Evolutionary conservation across 2,797 vertebrate genomes (phyloP).

Genomic region (Pseudopleuronectes americanus): DNA sequence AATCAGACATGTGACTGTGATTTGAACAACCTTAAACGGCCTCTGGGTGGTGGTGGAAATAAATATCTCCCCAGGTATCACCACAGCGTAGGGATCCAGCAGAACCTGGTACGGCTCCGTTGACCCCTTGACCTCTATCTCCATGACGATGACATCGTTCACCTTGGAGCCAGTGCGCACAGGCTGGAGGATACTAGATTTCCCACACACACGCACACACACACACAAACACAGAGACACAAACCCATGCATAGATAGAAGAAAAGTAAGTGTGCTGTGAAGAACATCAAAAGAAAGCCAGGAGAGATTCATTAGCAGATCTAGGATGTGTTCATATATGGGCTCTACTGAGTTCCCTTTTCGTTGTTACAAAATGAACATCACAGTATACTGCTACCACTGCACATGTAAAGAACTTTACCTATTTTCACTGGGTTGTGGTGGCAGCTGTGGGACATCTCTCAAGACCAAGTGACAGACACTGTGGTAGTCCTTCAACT

Average conservation of each 20-base stretch:
- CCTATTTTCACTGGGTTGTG: slow-evolving; percentile 61
- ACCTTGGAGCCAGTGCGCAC: slow-evolving; percentile 51
- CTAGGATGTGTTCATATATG: too few relatives aligned
- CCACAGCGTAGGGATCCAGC: slow-evolving; percentile 89
- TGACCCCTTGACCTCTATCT: slow-evolving; percentile 91
- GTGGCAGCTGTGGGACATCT: slow-evolving; percentile 80
- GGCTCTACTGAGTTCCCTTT: too few relatives aligned
- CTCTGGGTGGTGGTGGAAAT: slow-evolving; percentile 83
- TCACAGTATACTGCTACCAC: background rate
- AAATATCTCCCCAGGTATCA: slow-evolving; percentile 89
- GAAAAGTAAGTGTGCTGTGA: background rate
- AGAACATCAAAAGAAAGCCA: too few relatives aligned
- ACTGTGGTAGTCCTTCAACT: slow-evolving; percentile 90
- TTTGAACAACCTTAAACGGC: slow-evolving; percentile 84
- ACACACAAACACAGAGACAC: slow-evolving; percentile 18
- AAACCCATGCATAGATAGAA: background rate
- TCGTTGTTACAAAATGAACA: too few relatives aligned
- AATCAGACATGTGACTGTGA: background rate
- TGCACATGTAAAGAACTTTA: slow-evolving; percentile 38
- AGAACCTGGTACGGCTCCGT: slow-evolving; percentile 87
- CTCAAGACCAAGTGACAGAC: slow-evolving; percentile 90
- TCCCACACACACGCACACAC: slow-evolving; percentile 7
- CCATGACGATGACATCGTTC: slow-evolving; percentile 85
- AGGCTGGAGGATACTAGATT: slow-evolving; percentile 61
- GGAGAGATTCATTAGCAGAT: too few relatives aligned